phyloP scores from a whole-genome alignment of 1,140 invertebrate species.

The Parasteatoda tepidariorum region DNA sequence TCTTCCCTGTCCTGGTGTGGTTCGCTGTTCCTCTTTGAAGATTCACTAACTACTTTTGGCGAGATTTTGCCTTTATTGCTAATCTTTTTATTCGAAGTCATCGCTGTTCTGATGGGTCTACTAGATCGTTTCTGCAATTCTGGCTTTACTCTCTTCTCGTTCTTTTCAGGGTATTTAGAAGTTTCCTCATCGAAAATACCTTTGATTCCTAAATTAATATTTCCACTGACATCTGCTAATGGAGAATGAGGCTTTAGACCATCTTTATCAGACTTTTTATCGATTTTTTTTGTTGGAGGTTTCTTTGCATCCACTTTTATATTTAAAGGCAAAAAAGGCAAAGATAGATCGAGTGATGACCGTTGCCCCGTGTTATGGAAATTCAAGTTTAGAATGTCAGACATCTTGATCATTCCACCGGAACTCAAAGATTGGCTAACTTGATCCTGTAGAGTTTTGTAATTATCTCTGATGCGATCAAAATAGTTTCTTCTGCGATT shows the following conservation, averaged over 20 bases:
- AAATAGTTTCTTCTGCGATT: constrained; percentile 1
- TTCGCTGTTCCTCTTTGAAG: not conserved
- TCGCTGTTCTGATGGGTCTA: not conserved
- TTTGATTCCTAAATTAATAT: too few species aligned
- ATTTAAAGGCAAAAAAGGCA: constrained; percentile 11
- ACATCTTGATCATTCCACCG: not conserved
- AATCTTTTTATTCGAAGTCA: too few species aligned
- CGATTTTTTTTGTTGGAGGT: not conserved
- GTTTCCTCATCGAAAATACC: too few species aligned
- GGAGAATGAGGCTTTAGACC: not conserved
- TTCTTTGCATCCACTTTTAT: not conserved
- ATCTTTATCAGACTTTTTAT: not conserved
- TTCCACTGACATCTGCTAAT: too few species aligned
- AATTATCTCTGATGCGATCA: constrained; percentile 25
- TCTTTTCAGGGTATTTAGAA: not conserved
- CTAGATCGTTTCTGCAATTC: not conserved
- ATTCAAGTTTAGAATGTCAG: not conserved
- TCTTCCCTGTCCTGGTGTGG: not conserved
- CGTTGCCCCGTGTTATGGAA: not conserved
- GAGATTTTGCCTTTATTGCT: too few species aligned
- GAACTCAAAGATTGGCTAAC: not conserved
- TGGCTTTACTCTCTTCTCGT: not conserved
- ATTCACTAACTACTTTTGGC: not conserved
- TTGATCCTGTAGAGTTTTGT: constrained; percentile 19
- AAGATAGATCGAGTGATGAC: not conserved